Evolutionary conservation across 1,140 invertebrate species (phyloP), one percentile per base, ranked within the genome.

Genomic region (Octopus bimaculoides): DNA sequence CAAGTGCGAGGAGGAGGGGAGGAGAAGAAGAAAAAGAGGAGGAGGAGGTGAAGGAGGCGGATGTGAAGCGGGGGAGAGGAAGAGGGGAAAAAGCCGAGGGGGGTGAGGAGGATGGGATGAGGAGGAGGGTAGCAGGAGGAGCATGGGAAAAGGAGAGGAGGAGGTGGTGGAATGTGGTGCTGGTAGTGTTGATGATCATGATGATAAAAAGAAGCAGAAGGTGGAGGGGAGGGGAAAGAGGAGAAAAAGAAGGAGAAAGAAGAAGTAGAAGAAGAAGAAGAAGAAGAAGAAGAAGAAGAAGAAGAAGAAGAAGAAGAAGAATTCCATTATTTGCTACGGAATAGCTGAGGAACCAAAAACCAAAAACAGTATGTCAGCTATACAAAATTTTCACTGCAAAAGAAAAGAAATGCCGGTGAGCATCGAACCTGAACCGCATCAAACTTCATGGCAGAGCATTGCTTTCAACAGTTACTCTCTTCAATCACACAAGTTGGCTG

Each of bases 241-340:
- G 80, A 75, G 79, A 79, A 56, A 79, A 54, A 78, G 71, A 54
- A 66, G 52, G 5, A 74, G 4, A 4, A 61, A 81, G 80, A 79
- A 77, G 76, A 53, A 41, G 75, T 1, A 41, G 2, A 41, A 41
- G 26, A 41, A 41, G 26, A 41, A 41, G 26, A 41, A 41, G 2
- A 41, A 80, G 5, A 66, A 71, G 55, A 26, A 54, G 76, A 78
- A 71, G 52, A n/a, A 75, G 69, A n/a, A 41, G 8, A 8, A 52
- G 14, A 17, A 26, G 75, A 17, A 52, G 75, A 20, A 80, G 79
- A 41, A 41, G 26, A 41, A 41, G 26, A 41, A 41, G 26, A 41
- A 41, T 0, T 41, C 26, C 26, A 41, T 17, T 71, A 41, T 41
- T 52, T 14, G 52, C 5, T 6, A 75, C 41, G 56, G 8, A 52